A percentile compares a stretch with the other conserved stretches of the same genome.
Conservation (phyloP, 2,113 vertebrate species). For the Suricata suricatta region DNA sequence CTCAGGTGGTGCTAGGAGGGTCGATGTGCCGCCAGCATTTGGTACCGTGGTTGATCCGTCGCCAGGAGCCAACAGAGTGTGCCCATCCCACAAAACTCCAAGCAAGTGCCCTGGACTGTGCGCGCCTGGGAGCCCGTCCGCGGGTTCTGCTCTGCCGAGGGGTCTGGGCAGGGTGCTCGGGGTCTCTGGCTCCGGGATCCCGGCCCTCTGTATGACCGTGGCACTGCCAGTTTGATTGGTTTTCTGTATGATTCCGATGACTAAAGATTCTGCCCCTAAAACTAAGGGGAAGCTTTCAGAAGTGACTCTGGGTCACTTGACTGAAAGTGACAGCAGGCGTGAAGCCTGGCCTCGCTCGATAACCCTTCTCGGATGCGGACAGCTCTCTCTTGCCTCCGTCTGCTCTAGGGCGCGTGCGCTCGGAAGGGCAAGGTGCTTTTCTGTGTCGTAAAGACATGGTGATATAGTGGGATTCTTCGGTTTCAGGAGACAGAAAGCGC, state of each 20-base stretch:
- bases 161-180: background rate
- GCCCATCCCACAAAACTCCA: background rate
- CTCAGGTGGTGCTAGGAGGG: background rate
- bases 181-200: background rate
- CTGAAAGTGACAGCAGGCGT: background rate
- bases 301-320: background rate
- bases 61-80: background rate
- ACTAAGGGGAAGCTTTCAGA: background rate
- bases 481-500: background rate
- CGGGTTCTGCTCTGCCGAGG: background rate
- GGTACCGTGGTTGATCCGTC: background rate
- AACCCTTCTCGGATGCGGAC: background rate
- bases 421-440: background rate
- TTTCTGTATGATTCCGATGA: background rate
- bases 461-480: background rate
- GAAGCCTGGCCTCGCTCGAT: background rate
- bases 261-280: background rate
- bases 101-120: background rate
- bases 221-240: background rate
- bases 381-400: background rate
- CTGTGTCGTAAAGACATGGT: background rate
- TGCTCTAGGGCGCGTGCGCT: no score
- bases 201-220: background rate
- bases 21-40: background rate
- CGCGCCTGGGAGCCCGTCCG: no score